These are phyloP conservation scores for Pammene fasciana DNA, from an alignment of 2,888 invertebrate species.

Conservation along the genomic window DNA sequence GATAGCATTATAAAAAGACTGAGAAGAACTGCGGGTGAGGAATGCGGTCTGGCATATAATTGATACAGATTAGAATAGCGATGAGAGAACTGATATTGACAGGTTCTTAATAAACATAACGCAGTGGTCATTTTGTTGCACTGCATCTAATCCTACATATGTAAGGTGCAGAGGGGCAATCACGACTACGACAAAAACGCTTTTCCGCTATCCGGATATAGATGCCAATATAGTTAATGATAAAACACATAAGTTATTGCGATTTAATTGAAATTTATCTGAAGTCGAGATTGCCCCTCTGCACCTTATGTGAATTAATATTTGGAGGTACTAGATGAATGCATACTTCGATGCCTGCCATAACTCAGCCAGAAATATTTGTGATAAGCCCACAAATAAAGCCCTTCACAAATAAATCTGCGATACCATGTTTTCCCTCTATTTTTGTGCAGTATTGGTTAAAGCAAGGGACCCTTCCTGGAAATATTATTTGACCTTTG, in stretches of 20 bases:
- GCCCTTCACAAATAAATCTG: no score
- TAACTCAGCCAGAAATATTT: no score
- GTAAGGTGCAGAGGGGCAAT: no score
- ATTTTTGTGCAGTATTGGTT: background rate
- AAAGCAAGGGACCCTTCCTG: background rate
- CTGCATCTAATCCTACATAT: background rate
- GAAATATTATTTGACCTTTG: background rate
- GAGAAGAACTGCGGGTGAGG: conserved; percentile 53
- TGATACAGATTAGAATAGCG: conserved; percentile 54
- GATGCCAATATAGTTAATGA: no score
- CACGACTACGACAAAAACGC: no score
- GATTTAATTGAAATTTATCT: no score
- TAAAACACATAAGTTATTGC: no score
- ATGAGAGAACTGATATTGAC: conserved; percentile 41
- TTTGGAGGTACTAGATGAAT: no score
- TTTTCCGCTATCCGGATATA: no score
- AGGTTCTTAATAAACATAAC: background rate
- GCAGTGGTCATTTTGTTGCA: background rate
- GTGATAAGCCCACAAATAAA: background rate
- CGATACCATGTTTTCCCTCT: background rate
- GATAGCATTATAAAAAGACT: conserved; percentile 51
- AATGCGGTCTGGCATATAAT: conserved; percentile 68
- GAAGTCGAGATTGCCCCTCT: no score
- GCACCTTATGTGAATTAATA: no score
- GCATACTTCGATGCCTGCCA: background rate